These are phyloP conservation scores for Dolichopus griseipennis DNA, from an alignment of 2,888 invertebrate species.

Conservation along the genomic window DNA sequence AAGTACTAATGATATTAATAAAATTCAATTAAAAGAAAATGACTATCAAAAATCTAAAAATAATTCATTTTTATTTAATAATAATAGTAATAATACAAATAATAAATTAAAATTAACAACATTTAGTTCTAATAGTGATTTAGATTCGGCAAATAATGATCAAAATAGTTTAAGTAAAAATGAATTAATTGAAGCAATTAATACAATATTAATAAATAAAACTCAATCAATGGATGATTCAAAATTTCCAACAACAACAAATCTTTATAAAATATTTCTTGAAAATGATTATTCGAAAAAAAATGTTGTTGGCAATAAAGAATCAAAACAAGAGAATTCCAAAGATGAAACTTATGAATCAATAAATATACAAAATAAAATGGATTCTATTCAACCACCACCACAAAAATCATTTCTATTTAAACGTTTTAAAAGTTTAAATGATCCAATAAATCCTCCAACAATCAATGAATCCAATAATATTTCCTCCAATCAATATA, in stretches of 20 bases:
- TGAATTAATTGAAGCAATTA: constrained; percentile 36
- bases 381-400: constrained; percentile 30
- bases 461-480: background rate
- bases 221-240: constrained; percentile 23
- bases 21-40: constrained; percentile 25
- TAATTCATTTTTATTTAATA: constrained; percentile 57
- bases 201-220: constrained; percentile 34
- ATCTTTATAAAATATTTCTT: background rate
- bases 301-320: background rate
- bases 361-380: constrained; percentile 17
- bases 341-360: constrained; percentile 22
- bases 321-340: background rate
- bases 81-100: constrained; percentile 28
- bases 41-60: constrained; percentile 36
- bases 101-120: constrained; percentile 35
- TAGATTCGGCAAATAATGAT: constrained; percentile 21
- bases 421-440: constrained; percentile 7
- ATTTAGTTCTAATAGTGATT: constrained; percentile 8
- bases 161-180: constrained; percentile 9
- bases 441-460: background rate
- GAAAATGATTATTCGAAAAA: background rate
- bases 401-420: constrained; percentile 21
- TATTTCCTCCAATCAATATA: background rate
- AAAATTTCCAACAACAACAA: constrained; percentile 12
- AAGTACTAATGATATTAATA: constrained; percentile 19